Evolutionary conservation across 2,113 vertebrate species (phyloP).

Genomic region (Podarcis muralis): DNA sequence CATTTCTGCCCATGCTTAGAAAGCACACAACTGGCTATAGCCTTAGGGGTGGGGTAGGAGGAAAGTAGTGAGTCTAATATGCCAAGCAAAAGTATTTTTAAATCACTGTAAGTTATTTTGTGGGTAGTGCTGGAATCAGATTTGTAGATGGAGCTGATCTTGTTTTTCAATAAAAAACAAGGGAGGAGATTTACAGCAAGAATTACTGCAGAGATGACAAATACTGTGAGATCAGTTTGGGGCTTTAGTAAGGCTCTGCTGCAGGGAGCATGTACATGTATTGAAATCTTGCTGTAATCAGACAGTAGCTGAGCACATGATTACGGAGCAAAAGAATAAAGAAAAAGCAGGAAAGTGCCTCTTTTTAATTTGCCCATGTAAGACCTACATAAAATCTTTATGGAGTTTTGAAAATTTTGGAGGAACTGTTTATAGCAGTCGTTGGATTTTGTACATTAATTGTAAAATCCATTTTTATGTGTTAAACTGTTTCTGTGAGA

Average conservation of each 20-base stretch:
- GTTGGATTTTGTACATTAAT: background rate
- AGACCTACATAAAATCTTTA: background rate
- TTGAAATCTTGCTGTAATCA: slow-evolving; percentile 36
- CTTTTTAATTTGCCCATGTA: slow-evolving; percentile 36
- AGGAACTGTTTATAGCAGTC: background rate
- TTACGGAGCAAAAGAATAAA: slow-evolving; percentile 6
- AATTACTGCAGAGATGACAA: slow-evolving; percentile 46
- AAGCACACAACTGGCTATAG: background rate
- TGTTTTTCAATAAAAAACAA: slow-evolving; percentile 36
- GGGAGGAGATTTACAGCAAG: slow-evolving; percentile 47
- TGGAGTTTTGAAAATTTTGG: background rate
- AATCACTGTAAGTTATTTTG: background rate
- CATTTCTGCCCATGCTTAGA: fast-evolving
- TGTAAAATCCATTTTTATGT: background rate
- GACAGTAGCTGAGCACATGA: slow-evolving; percentile 24
- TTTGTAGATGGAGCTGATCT: background rate
- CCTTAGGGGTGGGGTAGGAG: background rate
- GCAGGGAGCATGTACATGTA: slow-evolving; percentile 31
- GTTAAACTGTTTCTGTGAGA: background rate
- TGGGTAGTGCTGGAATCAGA: background rate
- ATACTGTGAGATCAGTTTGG: slow-evolving; percentile 17
- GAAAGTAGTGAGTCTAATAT: background rate
- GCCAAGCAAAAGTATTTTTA: slow-evolving; percentile 13
- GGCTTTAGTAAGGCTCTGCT: slow-evolving; percentile 30
- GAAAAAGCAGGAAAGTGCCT: fast-evolving